These are phyloP conservation scores for Noctua fimbriata DNA, from an alignment of 2,888 invertebrate genomes.

Conservation along the genomic window DNA sequence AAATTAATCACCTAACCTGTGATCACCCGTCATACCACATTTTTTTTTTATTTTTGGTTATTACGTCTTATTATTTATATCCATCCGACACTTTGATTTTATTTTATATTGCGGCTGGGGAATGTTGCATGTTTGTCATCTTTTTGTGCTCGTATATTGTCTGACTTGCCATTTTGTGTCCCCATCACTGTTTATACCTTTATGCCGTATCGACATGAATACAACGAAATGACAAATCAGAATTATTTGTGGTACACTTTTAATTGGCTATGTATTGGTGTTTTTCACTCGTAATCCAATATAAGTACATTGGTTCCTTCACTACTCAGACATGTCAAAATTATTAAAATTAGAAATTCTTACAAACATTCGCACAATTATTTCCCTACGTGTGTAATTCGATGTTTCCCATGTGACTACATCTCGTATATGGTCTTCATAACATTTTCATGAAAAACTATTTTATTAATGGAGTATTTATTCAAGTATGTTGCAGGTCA, in stretches of 20 bases:
- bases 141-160: constrained; percentile 73
- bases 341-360: constrained; percentile 58
- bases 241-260: constrained; percentile 64
- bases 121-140: constrained; percentile 87
- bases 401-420: constrained; percentile 47
- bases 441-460: constrained; percentile 43
- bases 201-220: constrained; percentile 25
- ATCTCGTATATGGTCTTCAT: constrained; percentile 42
- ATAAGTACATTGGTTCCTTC: constrained; percentile 75
- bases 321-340: constrained; percentile 50
- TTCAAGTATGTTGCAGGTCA: constrained; percentile 84
- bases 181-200: constrained; percentile 33
- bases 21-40: constrained; percentile 84
- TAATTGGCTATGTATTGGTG: constrained; percentile 75
- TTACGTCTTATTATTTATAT: constrained; percentile 79
- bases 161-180: constrained; percentile 76
- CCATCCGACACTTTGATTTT: constrained; percentile 87
- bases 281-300: constrained; percentile 63
- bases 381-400: constrained; percentile 52
- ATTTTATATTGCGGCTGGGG: constrained; percentile 89
- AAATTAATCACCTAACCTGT: constrained; percentile 81
- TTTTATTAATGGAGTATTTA: constrained; percentile 52
- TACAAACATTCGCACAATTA: constrained; percentile 54
- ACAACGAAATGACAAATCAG: constrained; percentile 72
- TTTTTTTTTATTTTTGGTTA: constrained; percentile 76